Base-by-base conservation (phyloP, 1,140 invertebrate genomes). In the Drosophila sp. region DNA sequence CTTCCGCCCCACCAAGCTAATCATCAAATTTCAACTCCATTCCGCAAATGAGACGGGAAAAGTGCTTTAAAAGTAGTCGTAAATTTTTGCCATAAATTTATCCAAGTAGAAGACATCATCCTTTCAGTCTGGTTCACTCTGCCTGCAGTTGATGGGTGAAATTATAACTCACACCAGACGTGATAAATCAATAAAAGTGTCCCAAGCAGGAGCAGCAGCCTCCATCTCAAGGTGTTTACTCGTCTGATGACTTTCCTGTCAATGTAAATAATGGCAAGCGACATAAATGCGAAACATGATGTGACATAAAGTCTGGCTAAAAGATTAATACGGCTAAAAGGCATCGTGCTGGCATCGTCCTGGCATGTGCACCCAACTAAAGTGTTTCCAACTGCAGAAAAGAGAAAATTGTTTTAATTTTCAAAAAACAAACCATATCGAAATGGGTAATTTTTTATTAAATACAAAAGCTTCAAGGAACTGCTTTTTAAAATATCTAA, bases 181-280 rank as follows among this genome's bases (percentile, higher is more conserved):
- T 83, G 69, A 86, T 86, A 86, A 86, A 86, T 86, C 82, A 86
- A 83, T 76, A 89, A 83, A 78, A 70, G 70, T 66, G 78, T 81
- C 74, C 80, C 38, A 23, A 58, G 40, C 77, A 85, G 67, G 65
- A 63, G 69, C 50, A 50, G 32, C 23, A 17, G 33, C 50, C 56
- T 50, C 25, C 44, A 50, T 50, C 65, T 54, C 40, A 50, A 62
- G 74, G 65, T 82, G 70, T 82, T 82, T 74, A 74, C 73, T 61
- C 79, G 60, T 80, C 60, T 67, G 40, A 65, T 76, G 54, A 70
- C 60, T 77, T 73, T 56, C 63, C 70, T 57, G 80, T 66, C 66
- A 72, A 68, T 70, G 76, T 73, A 78, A 70, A 74, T 78, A 76
- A 60, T 60, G 58, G 29, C 58, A 38, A 76, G 65, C 65, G 60